Evolutionary conservation across 2,797 vertebrate species (phyloP).

Genomic region (Aplochiton taeniatus): DNA sequence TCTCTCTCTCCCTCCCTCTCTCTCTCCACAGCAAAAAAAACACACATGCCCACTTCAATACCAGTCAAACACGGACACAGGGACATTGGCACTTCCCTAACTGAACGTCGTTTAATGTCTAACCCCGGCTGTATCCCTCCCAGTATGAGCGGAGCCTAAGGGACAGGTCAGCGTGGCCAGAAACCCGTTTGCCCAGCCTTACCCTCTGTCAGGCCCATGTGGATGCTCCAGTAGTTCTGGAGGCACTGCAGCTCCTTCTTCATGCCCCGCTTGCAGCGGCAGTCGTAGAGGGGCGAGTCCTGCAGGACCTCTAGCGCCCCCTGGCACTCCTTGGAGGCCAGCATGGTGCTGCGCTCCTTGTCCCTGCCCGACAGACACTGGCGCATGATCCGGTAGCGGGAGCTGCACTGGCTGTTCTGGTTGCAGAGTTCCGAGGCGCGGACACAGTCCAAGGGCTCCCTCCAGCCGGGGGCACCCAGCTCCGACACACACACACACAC

Average conservation of each 20-base stretch:
- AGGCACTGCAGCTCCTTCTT: constrained; percentile 94
- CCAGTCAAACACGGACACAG: too few relatives aligned
- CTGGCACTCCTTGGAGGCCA: constrained; percentile 92
- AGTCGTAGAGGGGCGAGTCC: constrained; percentile 88
- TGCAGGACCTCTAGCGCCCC: constrained; percentile 90
- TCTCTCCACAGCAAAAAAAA: too few relatives aligned
- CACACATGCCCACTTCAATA: too few relatives aligned
- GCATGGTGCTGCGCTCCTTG: constrained; percentile 83
- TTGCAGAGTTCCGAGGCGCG: constrained; percentile 91
- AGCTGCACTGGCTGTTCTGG: constrained; percentile 89
- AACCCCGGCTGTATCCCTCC: too few relatives aligned
- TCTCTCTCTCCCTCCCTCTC: too few relatives aligned
- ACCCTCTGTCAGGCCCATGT: constrained; percentile 89
- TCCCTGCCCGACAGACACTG: constrained; percentile 93
- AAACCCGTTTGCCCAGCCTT: constrained; percentile 42
- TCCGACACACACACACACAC: constrained; percentile 72
- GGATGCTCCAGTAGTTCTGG: constrained; percentile 96
- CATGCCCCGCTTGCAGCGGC: constrained; percentile 92
- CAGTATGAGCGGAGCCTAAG: background rate
- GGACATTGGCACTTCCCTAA: too few relatives aligned
- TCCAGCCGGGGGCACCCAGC: constrained; percentile 78
- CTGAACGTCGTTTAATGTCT: too few relatives aligned
- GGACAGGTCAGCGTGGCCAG: background rate
- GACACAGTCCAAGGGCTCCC: constrained; percentile 87
- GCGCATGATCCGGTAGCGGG: constrained; percentile 89